Conservation (phyloP, 2,888 invertebrate genomes). For the Eulithis testata region DNA sequence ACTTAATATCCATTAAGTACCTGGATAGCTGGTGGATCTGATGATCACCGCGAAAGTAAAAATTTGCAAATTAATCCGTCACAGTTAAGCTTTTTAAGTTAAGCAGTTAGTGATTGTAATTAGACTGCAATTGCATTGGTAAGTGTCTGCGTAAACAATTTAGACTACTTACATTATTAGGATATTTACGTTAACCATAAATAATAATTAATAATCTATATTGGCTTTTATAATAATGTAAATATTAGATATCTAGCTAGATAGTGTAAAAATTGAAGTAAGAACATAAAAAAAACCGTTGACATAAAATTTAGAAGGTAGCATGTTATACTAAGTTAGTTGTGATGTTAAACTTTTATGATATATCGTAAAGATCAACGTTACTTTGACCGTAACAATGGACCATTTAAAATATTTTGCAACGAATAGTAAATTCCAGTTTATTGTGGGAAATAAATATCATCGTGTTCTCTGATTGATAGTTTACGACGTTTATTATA, state of each 20-base stretch:
- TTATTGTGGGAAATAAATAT: conserved; percentile 35
- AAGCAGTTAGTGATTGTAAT: neutral
- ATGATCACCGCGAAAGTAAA: conserved; percentile 7
- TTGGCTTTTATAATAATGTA: too few species aligned
- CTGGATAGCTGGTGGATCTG: neutral
- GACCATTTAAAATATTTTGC: conserved; percentile 30
- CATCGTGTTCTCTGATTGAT: conserved; percentile 23
- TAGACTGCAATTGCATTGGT: neutral
- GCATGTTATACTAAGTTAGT: neutral
- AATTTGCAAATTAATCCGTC: conserved; percentile 11
- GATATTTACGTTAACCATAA: too few species aligned
- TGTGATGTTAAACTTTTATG: conserved; percentile 16
- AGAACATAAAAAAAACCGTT: neutral
- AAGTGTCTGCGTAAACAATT: neutral
- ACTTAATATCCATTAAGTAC: conserved; percentile 2
- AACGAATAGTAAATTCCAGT: conserved; percentile 32
- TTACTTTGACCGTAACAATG: conserved; percentile 30
- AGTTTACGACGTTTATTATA: conserved; percentile 9
- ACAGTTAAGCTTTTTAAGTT: conserved; percentile 1
- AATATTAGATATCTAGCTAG: too few species aligned
- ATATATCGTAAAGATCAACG: conserved; percentile 26
- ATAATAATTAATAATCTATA: too few species aligned
- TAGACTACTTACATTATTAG: too few species aligned
- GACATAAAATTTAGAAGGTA: neutral
- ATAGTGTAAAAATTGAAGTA: too few species aligned